Base-by-base conservation (phyloP, 2,888 invertebrate species). In the Sthenelais limicola region DNA sequence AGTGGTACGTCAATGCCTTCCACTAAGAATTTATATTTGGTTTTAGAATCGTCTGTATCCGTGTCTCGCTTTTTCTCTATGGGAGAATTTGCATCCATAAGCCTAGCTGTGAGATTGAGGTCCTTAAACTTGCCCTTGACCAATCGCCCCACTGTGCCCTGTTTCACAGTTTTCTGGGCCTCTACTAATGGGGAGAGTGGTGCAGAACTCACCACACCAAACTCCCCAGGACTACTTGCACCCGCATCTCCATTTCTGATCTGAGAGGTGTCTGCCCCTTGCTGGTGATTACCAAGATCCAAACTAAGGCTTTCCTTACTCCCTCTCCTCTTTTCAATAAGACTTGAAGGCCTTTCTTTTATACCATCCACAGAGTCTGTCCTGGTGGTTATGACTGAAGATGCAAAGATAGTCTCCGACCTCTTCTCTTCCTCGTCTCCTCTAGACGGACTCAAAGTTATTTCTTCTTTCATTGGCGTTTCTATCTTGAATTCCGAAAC, bases 1-100 rank as follows among this genome's bases (percentile, higher is more conserved):
- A n/a, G 62, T 15, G 78, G 79, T 0, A 75, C 58, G 56, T 79
- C 79, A 18, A 79, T 79, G n/a, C 79, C 79, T 67, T 79, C 78
- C 15, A 79, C 74, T 18, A 75, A 33, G 32, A 79, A 79, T 43
- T 73, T 74, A 68, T 62, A 78, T 43, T 75, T 75, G 38, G 56
- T 72, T 12, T 24, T 18, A 33, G 49, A 51, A 12, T 7, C 15
- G 32, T 48, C 48, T 7, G 35, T 21, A 5, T 35, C 54, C 30
- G 52, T 18, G 12, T 32, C 49, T 24, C 32, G 48, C 49, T 26
- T 7, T 4, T 38, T 33, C 15, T 68, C 47, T 5, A 28, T 28
- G 12, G 38, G 26, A 1, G 72, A 38, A 12, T 52, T 33, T 1
- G 67, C 24, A 35, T 58, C 71, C n/a, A 73, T 15, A 4, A 52